Percentiles rank a stretch among this genome's conserved stretches.
These are phyloP conservation scores for Zele albiditarsus DNA, from an alignment of 2,888 invertebrate species.

Conservation along the genomic window DNA sequence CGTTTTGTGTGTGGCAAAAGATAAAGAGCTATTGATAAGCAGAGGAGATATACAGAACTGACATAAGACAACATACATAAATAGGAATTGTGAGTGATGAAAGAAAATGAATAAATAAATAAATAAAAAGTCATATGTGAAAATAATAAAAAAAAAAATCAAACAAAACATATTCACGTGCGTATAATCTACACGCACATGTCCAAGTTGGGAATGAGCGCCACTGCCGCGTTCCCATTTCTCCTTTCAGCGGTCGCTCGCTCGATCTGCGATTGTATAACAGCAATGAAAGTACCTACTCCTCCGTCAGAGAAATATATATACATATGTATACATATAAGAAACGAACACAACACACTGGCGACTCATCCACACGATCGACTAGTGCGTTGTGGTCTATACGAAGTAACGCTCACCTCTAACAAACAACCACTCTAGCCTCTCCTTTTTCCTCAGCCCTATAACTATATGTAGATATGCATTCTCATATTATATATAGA, in stretches of 20 bases:
- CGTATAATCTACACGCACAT: constrained; percentile 16
- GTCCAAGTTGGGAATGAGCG: constrained; percentile 54
- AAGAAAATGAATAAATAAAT: neutral
- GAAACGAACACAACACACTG: constrained; percentile 27
- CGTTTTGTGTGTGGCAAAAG: neutral
- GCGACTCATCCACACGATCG: constrained; percentile 43
- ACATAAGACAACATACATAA: neutral
- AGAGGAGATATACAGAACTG: neutral
- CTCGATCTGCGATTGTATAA: constrained; percentile 67
- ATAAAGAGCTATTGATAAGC: neutral
- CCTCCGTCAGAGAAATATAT: constrained; percentile 54
- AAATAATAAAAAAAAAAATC: constrained; percentile 10
- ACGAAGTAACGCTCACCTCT: constrained; percentile 17
- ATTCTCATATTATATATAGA: constrained; percentile 9
- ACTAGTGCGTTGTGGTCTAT: constrained; percentile 27
- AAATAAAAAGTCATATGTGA: neutral
- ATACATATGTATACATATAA: constrained; percentile 12
- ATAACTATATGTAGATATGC: constrained; percentile 11
- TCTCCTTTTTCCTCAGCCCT: constrained; percentile 7
- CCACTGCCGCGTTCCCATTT: constrained; percentile 67
- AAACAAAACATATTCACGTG: neutral
- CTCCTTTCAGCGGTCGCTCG: constrained; percentile 62
- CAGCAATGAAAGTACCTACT: constrained; percentile 66
- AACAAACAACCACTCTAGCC: neutral
- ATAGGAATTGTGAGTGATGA: neutral